Conservation (phyloP, 1,140 invertebrate genomes). For the Amyelois transitella region DNA sequence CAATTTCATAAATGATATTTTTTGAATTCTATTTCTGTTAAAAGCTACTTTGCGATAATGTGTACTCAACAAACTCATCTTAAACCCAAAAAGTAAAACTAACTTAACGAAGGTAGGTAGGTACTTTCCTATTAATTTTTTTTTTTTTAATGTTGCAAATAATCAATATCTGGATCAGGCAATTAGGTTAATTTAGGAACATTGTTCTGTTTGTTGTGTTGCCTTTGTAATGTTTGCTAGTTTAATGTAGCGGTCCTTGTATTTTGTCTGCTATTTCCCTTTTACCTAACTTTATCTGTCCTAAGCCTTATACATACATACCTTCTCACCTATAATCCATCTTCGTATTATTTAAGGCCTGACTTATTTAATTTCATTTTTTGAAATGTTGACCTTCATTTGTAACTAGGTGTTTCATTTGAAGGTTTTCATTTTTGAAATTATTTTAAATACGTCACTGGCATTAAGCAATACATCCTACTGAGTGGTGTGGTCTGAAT, state of each 20-base stretch:
- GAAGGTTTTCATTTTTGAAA: slow-evolving; percentile 45
- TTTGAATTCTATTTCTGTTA: too few relatives aligned
- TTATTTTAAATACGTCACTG: slow-evolving; percentile 28
- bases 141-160: too few relatives aligned
- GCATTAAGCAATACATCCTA: slow-evolving; percentile 38
- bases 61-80: too few relatives aligned
- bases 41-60: too few relatives aligned
- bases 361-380: slow-evolving; percentile 22
- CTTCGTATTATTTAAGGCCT: slow-evolving; percentile 39
- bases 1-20: too few relatives aligned
- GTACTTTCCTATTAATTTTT: too few relatives aligned
- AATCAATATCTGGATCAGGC: too few relatives aligned
- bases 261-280: slow-evolving; percentile 14
- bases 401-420: slow-evolving; percentile 45
- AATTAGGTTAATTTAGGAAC: neutral
- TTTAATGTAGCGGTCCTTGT: slow-evolving; percentile 18
- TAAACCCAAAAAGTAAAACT: too few relatives aligned
- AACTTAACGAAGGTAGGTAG: too few relatives aligned
- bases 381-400: slow-evolving; percentile 45
- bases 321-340: slow-evolving; percentile 9
- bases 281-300: slow-evolving; percentile 10
- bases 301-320: slow-evolving; percentile 1
- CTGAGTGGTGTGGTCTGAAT: slow-evolving; percentile 65
- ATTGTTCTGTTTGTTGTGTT: slow-evolving; percentile 12
- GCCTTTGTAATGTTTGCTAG: slow-evolving; percentile 22